Evolutionary conservation across 1,140 invertebrate species (phyloP).

Genomic region (Macrostomum lignano): DNA sequence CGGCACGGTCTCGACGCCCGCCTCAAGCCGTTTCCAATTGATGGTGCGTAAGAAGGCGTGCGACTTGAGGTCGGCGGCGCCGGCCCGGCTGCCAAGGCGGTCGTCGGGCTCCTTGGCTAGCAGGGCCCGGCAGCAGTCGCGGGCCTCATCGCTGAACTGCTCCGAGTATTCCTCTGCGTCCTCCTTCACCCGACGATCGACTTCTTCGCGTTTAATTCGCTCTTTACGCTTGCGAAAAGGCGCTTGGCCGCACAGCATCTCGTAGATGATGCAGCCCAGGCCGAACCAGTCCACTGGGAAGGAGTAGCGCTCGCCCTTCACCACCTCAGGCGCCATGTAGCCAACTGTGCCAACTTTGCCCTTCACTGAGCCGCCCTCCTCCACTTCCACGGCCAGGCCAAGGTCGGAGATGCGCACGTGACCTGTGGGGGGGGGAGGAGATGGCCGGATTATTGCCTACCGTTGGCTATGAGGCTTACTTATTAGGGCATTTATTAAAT

Average conservation of each 20-base stretch:
- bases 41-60: conserved; percentile 45
- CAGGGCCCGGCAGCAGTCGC: too few species aligned
- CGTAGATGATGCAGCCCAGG: conserved; percentile 80
- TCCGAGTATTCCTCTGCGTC: conserved; percentile 75
- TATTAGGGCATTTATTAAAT: too few species aligned
- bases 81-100: conserved; percentile 52
- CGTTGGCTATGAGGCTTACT: too few species aligned
- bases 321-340: conserved; percentile 83
- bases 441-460: too few species aligned
- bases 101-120: conserved; percentile 41
- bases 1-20: conserved; percentile 68
- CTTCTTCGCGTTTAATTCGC: conserved; percentile 79
- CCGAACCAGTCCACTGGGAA: conserved; percentile 98
- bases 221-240: conserved; percentile 57
- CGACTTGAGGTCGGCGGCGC: conserved; percentile 52
- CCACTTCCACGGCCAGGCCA: conserved; percentile 81
- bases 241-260: conserved; percentile 90
- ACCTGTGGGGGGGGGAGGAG: too few species aligned
- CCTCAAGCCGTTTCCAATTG: conserved; percentile 84
- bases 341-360: conserved; percentile 89
- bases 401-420: conserved; percentile 67
- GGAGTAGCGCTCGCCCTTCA: conserved; percentile 90
- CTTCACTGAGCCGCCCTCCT: conserved; percentile 76
- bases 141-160: too few species aligned
- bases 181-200: conserved; percentile 76